phyloP scores from a whole-genome alignment of 23 tunicate species.

The Ascidia mentula region DNA sequence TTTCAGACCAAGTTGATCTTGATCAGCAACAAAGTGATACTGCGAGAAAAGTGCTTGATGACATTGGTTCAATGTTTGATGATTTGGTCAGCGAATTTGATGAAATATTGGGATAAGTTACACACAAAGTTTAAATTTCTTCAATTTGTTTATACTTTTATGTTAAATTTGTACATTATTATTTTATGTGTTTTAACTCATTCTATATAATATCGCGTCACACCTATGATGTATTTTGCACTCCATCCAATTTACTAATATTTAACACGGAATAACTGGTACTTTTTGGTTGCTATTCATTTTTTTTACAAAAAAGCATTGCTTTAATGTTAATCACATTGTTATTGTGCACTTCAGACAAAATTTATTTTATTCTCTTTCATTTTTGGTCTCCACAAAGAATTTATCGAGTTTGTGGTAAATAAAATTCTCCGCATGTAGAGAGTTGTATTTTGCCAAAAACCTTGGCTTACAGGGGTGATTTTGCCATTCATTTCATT shows the following conservation, averaged over 20 bases:
- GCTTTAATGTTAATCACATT: no score
- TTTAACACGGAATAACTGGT: no score
- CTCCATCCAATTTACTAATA: no score
- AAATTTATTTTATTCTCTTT: background rate
- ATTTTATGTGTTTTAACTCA: background rate
- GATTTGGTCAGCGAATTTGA: conserved; percentile 45
- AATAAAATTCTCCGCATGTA: background rate
- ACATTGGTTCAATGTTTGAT: conserved; percentile 62
- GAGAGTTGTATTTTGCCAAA: no score
- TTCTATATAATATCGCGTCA: no score
- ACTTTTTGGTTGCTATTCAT: no score
- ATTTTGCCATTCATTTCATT: no score
- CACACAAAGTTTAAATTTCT: background rate
- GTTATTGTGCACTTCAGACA: no score
- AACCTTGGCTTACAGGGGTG: no score
- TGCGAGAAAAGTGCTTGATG: conserved; percentile 27
- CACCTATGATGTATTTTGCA: no score
- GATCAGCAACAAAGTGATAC: background rate
- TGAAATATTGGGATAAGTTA: conserved; percentile 19
- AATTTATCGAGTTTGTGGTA: conserved; percentile 1
- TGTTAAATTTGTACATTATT: background rate
- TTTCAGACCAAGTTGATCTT: background rate
- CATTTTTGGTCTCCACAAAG: background rate
- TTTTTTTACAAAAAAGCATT: no score
- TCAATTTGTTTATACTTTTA: background rate